Evolutionary conservation across 1,140 invertebrate species (phyloP).

Genomic region (Bombus consobrinus): DNA sequence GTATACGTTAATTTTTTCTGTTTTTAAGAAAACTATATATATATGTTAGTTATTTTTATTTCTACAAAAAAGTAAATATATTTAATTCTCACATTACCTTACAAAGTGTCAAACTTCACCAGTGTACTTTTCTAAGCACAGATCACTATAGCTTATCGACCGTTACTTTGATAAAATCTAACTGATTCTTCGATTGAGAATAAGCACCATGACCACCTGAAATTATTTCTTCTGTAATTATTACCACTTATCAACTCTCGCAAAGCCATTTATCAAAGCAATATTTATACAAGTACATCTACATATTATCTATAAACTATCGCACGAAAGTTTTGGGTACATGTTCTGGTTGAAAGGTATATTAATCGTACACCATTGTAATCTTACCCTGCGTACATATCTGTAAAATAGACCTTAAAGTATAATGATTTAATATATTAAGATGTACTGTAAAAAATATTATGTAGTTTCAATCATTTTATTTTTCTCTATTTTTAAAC

Average conservation of each 20-base stretch:
- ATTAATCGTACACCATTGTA: background rate
- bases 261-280: background rate
- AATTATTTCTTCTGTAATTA: background rate
- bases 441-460: background rate
- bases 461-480: background rate
- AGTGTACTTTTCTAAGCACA: background rate
- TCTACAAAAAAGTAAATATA: background rate
- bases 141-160: background rate
- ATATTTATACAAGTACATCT: background rate
- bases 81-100: background rate
- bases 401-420: no score
- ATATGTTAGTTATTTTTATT: background rate
- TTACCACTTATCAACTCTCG: background rate
- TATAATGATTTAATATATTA: background rate
- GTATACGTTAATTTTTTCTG: background rate
- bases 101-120: background rate
- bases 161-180: background rate
- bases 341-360: background rate
- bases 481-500: background rate
- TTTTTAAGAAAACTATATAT: background rate
- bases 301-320: background rate
- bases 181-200: background rate
- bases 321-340: background rate
- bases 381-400: no score
- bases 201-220: background rate